Evolutionary conservation across 2,113 vertebrate genomes (phyloP).

Genomic region (Ploceus nigricollis): DNA sequence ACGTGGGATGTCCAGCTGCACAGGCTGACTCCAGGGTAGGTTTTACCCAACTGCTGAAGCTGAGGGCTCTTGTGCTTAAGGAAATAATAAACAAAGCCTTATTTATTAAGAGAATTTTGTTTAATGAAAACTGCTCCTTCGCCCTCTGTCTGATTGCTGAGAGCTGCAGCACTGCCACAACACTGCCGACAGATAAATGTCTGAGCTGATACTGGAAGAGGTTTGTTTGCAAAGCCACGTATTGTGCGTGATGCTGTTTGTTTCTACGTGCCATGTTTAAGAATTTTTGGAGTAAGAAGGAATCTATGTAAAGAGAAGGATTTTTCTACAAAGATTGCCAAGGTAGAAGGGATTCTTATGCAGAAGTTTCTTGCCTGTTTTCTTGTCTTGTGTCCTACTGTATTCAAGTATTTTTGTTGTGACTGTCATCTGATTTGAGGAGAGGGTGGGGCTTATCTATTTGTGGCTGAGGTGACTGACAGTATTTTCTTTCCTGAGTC

Average conservation of each 20-base stretch:
- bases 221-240: background rate
- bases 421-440: background rate
- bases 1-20: rapidly evolving
- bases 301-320: background rate
- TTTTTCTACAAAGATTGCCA: background rate
- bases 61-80: background rate
- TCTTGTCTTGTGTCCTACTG: background rate
- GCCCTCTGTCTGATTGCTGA: background rate
- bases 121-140: background rate
- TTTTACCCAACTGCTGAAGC: background rate
- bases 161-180: background rate
- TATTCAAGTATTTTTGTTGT: background rate
- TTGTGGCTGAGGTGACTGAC: conserved; percentile 13
- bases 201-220: background rate
- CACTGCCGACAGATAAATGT: rapidly evolving
- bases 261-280: background rate
- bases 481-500: background rate
- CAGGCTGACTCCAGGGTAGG: background rate
- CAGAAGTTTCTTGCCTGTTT: background rate
- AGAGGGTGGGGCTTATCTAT: conserved; percentile 30
- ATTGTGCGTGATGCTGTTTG: background rate
- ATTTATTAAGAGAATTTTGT: background rate
- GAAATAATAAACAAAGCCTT: background rate
- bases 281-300: background rate
- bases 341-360: background rate